Percentiles rank a stretch among this genome's conserved stretches.
phyloP scores from a whole-genome alignment of 2,113 vertebrate genomes.

The Rhea pennata region DNA sequence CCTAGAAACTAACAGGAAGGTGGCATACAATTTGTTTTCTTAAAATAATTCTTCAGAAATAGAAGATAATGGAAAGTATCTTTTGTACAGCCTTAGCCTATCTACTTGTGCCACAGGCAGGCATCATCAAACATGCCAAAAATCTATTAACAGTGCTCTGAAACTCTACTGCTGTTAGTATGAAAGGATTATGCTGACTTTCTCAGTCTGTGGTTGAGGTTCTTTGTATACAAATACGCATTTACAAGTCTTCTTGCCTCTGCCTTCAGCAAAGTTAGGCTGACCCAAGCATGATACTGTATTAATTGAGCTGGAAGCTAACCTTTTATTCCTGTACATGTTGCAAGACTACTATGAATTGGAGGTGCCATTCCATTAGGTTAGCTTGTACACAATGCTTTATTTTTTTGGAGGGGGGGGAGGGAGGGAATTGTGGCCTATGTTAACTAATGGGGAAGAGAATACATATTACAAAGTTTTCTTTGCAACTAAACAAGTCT shows the following conservation, averaged over 20 bases:
- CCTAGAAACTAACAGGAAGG: not conserved
- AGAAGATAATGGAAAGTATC: not conserved
- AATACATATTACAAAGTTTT: not conserved
- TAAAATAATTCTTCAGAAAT: not conserved
- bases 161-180: not conserved
- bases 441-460: not conserved
- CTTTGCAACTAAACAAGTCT: not conserved
- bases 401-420: too few species aligned
- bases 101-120: not conserved
- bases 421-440: not conserved
- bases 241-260: not conserved
- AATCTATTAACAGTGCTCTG: not conserved
- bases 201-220: not conserved
- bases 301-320: not conserved
- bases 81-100: not conserved
- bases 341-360: not conserved
- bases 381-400: not conserved
- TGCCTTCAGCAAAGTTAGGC: not conserved
- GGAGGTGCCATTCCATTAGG: not conserved
- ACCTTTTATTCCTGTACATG: not conserved
- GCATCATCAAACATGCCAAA: not conserved
- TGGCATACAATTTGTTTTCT: not conserved
- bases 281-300: not conserved
- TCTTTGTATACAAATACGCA: accelerated
- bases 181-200: not conserved